A percentile compares a stretch with the other conserved stretches of the same genome.
Conservation (phyloP, 1,140 invertebrate species). For the Battus philenor region DNA sequence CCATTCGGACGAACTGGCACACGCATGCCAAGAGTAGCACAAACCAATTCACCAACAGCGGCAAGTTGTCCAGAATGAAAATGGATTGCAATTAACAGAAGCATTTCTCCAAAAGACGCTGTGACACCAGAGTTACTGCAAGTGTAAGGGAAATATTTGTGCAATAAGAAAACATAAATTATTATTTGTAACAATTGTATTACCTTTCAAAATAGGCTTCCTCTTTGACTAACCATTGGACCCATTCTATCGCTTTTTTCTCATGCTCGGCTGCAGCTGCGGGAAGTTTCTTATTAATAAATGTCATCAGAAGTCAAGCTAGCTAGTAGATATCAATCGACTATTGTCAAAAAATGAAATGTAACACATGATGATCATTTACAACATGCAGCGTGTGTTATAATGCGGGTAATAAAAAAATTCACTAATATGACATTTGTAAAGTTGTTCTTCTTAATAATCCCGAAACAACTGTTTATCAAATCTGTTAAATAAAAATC, state of each 20-base stretch:
- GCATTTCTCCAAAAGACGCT: conserved; percentile 96
- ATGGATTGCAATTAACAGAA: conserved; percentile 96
- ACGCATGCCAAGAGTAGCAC: conserved; percentile 96
- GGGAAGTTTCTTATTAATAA: conserved; percentile 18
- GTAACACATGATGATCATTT: too few species aligned
- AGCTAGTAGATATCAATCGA: too few species aligned
- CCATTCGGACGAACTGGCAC: conserved; percentile 94
- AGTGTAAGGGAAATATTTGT: conserved; percentile 47
- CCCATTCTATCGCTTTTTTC: conserved; percentile 94
- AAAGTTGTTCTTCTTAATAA: too few species aligned
- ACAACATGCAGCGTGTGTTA: too few species aligned
- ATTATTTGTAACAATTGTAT: background rate
- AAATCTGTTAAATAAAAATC: too few species aligned
- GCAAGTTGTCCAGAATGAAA: conserved; percentile 96
- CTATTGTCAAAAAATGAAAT: too few species aligned
- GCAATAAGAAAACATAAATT: background rate
- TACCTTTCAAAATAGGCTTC: conserved; percentile 89
- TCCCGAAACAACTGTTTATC: too few species aligned
- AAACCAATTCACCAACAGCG: conserved; percentile 95
- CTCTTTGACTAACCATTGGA: conserved; percentile 93
- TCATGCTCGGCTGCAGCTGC: conserved; percentile 85
- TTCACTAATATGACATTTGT: too few species aligned
- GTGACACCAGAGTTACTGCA: conserved; percentile 82
- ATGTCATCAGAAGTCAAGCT: background rate
- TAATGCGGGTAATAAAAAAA: background rate